A percentile compares a stretch with the other conserved stretches of the same genome.
Evolutionary conservation across 2,888 invertebrate genomes (phyloP).

Genomic region (Acronicta psi): DNA sequence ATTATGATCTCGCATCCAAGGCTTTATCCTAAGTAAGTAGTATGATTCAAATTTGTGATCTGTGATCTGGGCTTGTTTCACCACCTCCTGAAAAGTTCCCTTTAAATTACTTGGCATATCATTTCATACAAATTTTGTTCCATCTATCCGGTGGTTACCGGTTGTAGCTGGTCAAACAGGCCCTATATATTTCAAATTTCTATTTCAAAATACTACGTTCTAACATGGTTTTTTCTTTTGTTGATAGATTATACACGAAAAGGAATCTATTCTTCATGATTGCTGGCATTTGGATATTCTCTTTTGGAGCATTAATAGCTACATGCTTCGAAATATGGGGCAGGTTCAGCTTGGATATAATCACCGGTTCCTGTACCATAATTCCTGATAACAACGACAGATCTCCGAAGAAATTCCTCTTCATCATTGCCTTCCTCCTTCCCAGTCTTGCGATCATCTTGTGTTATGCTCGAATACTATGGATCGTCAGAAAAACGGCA

Average conservation of each 20-base stretch:
- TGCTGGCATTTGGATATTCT: constrained; percentile 91
- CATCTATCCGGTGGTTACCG: too few species aligned
- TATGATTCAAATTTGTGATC: background rate
- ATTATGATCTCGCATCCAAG: constrained; percentile 94
- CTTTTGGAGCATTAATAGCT: constrained; percentile 91
- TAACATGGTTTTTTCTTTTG: constrained; percentile 29
- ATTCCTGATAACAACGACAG: constrained; percentile 90
- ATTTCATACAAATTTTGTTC: too few species aligned
- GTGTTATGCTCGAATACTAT: constrained; percentile 95
- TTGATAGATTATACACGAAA: constrained; percentile 91
- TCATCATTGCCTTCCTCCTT: constrained; percentile 94
- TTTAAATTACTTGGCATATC: too few species aligned
- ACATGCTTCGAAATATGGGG: constrained; percentile 94
- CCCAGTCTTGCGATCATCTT: constrained; percentile 95
- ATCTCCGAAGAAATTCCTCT: constrained; percentile 94
- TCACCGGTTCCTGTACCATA: constrained; percentile 94
- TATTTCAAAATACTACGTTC: background rate
- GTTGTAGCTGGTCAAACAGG: too few species aligned
- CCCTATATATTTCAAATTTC: too few species aligned
- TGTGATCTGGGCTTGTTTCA: too few species aligned
- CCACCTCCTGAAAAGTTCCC: too few species aligned
- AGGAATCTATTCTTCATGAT: constrained; percentile 92
- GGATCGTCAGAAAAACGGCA: constrained; percentile 92
- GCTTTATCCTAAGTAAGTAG: constrained; percentile 92
- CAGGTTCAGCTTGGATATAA: constrained; percentile 92